A percentile compares a stretch with the other conserved stretches of the same genome.
Evolutionary conservation across 2,113 vertebrate genomes (phyloP).

Genomic region (Ornithorhynchus anatinus): DNA sequence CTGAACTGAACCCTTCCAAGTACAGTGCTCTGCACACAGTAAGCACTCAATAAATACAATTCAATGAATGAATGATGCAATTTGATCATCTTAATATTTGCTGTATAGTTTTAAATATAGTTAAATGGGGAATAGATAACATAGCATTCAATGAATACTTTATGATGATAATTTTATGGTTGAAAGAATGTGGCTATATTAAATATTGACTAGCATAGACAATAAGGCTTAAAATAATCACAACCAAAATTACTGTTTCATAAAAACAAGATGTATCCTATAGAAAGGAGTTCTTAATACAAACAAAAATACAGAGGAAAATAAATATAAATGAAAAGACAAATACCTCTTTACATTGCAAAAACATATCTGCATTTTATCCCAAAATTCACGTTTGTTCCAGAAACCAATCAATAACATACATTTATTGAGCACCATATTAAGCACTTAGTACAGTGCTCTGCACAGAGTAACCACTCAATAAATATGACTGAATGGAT

Average conservation of each 20-base stretch:
- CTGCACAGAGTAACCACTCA: no score
- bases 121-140: conserved; percentile 17
- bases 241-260: conserved; percentile 26
- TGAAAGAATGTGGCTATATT: conserved; percentile 25
- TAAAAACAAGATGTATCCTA: not conserved
- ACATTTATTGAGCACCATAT: no score
- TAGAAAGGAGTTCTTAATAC: conserved; percentile 1
- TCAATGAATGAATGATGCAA: no score
- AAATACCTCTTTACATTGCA: conserved; percentile 4
- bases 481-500: no score
- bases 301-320: not conserved
- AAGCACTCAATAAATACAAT: no score
- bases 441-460: no score
- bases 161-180: conserved; percentile 32
- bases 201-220: conserved; percentile 42
- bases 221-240: conserved; percentile 42
- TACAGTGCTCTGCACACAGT: no score
- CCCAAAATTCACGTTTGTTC: no score
- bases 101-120: not conserved
- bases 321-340: not conserved
- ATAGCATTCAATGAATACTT: conserved; percentile 38
- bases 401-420: no score
- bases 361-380: no score
- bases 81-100: not conserved
- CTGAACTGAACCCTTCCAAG: no score